phyloP scores from a whole-genome alignment of 2,797 vertebrate species.

The Crypturellus tataupa region DNA sequence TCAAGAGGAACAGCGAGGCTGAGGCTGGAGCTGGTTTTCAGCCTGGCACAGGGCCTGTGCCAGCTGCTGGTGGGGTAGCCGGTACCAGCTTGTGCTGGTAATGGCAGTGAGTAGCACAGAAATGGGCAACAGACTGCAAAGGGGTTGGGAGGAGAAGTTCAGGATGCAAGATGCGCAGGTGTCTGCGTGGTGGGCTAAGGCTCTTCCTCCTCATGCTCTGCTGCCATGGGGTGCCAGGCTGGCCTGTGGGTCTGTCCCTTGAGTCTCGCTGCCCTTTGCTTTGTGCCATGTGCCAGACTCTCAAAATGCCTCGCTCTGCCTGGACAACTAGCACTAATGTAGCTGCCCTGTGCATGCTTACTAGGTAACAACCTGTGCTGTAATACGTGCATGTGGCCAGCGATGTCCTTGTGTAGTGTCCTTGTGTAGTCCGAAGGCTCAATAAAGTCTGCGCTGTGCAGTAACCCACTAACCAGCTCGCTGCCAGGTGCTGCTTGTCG shows the following conservation, averaged over 20 bases:
- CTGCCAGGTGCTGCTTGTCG: background rate
- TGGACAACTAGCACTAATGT: background rate
- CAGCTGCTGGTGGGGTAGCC: too few species aligned
- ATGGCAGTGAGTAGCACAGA: background rate
- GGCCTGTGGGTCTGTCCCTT: background rate
- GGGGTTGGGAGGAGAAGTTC: too few species aligned
- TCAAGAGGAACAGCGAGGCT: too few species aligned
- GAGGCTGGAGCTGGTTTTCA: too few species aligned
- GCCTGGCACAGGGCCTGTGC: too few species aligned
- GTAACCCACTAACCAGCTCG: background rate
- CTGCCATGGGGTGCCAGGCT: rapidly evolving
- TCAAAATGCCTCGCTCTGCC: background rate
- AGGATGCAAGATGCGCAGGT: too few species aligned
- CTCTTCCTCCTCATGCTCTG: rapidly evolving
- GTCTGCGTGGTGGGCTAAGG: rapidly evolving
- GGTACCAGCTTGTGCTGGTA: background rate
- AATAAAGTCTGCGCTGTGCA: constrained; percentile 14
- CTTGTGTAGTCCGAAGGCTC: background rate
- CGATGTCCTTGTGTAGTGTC: background rate
- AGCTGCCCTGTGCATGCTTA: background rate
- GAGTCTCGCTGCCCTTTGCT: background rate
- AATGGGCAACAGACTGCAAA: rapidly evolving
- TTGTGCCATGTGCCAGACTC: background rate
- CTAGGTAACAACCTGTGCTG: background rate
- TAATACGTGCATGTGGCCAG: background rate